Evolutionary conservation across 2,888 invertebrate genomes (phyloP).

Genomic region (Halictus ligatus): DNA sequence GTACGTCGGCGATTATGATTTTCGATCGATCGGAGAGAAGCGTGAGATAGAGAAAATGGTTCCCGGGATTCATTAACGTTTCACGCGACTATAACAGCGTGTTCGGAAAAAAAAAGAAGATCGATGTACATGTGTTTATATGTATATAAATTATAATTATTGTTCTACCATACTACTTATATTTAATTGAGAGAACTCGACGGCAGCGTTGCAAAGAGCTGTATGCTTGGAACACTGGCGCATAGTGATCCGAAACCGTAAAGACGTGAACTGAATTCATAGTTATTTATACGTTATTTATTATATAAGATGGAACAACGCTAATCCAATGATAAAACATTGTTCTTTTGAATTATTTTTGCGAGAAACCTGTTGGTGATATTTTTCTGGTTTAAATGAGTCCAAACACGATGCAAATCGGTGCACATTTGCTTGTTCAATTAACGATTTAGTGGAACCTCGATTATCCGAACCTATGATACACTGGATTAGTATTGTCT

Average conservation of each 20-base stretch:
- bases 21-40: conserved; percentile 7
- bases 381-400: too few relatives aligned
- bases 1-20: conserved; percentile 23
- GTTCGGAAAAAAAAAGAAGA: conserved; percentile 69
- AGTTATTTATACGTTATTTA: background rate
- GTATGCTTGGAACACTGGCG: conserved; percentile 35
- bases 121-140: conserved; percentile 83
- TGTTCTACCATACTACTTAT: conserved; percentile 73
- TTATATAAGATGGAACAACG: background rate
- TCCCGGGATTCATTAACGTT: conserved; percentile 43
- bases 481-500: too few relatives aligned
- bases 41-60: background rate
- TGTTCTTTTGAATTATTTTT: background rate
- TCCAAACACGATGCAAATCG: too few relatives aligned
- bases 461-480: too few relatives aligned
- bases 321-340: background rate
- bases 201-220: conserved; percentile 36
- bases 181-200: conserved; percentile 65
- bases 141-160: conserved; percentile 83
- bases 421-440: too few relatives aligned
- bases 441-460: too few relatives aligned
- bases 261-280: background rate
- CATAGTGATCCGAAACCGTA: background rate
- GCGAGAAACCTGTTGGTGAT: too few relatives aligned
- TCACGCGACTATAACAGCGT: conserved; percentile 56